Base-by-base conservation (phyloP, 1,140 invertebrate genomes). In the Sweltsa coloradensis region DNA sequence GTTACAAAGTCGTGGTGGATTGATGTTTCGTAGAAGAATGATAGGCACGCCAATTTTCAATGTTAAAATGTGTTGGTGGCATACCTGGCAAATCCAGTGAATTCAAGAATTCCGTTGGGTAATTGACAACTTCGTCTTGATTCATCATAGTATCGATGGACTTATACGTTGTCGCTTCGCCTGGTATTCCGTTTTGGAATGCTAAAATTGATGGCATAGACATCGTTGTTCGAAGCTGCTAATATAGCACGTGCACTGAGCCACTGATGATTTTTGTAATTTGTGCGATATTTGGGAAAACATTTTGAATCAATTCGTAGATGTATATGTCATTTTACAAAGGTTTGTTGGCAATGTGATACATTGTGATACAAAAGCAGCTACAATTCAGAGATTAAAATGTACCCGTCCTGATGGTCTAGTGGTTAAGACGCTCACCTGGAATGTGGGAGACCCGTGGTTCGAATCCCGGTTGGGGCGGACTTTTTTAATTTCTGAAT, bases 1-100 rank as follows among this genome's bases (percentile, higher is more conserved):
- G 53, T 66, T 70, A 54, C 60, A 70, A 21, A 69, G 58, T 50
- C 52, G 60, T 50, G 63, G 60, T 50, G 57, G 54, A 54, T 64
- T 58, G 47, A 64, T 42, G 51, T 72, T 69, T 54, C 65, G 51
- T 11, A 69, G 50, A 45, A 72, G 51, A 34, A 72, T 67, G 16
- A 72, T 61, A 26, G 57, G 56, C 7, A 55, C 53, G 34, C 64
- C 61, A 44, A 66, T 52, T 57, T 69, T 62, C 45, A 5, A 68
- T 53, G 5, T 21, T 6, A 53, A 36, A 5, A 55, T 55, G 41
- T 66, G 61, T 26, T n/a, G 57, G 43, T 54, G 60, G 59, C 45
- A 67, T 51, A 45, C 61, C 60, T 45, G 57, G 51, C 34, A 48
- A 52, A 50, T 60, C 48, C n/a, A 65, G 46, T 37, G 59, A 58